A percentile compares a stretch with the other conserved stretches of the same genome.
Conservation (phyloP, 2,888 invertebrate genomes). For the Euclidia mi region DNA sequence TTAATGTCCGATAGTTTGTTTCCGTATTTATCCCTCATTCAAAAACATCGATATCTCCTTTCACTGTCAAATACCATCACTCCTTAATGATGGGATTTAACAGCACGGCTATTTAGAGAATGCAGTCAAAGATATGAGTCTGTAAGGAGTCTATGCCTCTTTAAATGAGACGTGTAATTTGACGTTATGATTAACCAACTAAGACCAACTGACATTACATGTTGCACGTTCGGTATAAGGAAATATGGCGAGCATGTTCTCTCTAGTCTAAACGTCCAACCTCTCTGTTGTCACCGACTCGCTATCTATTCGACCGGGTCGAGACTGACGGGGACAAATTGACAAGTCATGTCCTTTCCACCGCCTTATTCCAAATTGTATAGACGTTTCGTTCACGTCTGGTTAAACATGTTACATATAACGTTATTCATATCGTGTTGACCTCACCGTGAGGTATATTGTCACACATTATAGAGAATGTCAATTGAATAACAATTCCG, state of each 20-base stretch:
- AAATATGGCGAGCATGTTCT: constrained; percentile 56
- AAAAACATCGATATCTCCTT: too few species aligned
- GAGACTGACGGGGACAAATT: constrained; percentile 73
- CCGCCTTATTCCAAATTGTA: constrained; percentile 47
- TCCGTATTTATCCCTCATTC: too few species aligned
- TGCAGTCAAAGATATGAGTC: too few species aligned
- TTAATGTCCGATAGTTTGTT: too few species aligned
- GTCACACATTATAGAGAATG: constrained; percentile 17
- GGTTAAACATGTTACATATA: constrained; percentile 42
- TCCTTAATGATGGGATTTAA: too few species aligned
- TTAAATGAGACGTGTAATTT: too few species aligned
- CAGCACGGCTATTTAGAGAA: too few species aligned
- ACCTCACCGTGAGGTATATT: constrained; percentile 31
- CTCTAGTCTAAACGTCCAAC: constrained; percentile 61
- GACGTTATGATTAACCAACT: too few species aligned
- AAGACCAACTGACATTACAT: too few species aligned
- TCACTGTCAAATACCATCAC: too few species aligned
- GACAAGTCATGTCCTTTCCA: constrained; percentile 68
- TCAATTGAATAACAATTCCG: constrained; percentile 17
- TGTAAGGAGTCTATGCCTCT: too few species aligned
- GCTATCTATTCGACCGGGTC: constrained; percentile 54
- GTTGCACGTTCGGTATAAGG: too few species aligned
- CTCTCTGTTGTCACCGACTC: constrained; percentile 48
- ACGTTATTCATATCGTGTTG: constrained; percentile 27
- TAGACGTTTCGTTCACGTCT: constrained; percentile 43